phyloP scores from a whole-genome alignment of 2,797 vertebrate species.

The Sebastiscus albofasciatus region DNA sequence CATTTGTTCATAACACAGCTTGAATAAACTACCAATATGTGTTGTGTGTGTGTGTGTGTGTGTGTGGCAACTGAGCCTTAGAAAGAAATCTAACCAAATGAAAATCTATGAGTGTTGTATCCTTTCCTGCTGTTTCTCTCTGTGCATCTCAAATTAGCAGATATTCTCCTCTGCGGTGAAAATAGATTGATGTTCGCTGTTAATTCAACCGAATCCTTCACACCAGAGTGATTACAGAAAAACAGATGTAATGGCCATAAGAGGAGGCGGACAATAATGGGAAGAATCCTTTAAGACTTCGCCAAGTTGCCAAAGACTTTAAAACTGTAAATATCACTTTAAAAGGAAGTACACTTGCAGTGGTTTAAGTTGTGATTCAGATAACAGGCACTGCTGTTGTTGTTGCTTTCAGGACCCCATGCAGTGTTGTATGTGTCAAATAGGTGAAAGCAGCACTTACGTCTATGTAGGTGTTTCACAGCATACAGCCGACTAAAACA shows the following conservation, averaged over 20 bases:
- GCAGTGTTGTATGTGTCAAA: neutral
- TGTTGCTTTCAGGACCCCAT: neutral
- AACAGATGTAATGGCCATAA: neutral
- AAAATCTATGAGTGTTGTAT: conserved; percentile 18
- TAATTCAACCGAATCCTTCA: conserved; percentile 18
- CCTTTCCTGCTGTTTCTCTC: conserved; percentile 8
- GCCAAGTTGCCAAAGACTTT: neutral
- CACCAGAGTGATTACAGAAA: conserved; percentile 9
- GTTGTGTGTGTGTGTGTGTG: neutral
- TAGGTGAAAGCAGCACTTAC: neutral
- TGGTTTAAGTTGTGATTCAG: neutral
- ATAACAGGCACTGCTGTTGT: neutral
- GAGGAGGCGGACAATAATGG: neutral
- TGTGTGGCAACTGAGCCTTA: neutral
- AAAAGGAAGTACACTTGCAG: neutral
- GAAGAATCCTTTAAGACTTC: neutral
- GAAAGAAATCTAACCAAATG: conserved; percentile 13
- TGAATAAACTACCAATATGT: neutral
- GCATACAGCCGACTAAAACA: neutral
- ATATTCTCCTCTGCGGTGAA: conserved; percentile 2
- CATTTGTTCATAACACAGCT: conserved; percentile 41
- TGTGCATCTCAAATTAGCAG: conserved; percentile 16
- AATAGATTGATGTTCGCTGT: conserved; percentile 11
- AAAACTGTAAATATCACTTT: conserved; percentile 1
- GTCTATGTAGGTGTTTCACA: neutral